phyloP scores from a whole-genome alignment of 2,888 invertebrate genomes.

The Heliconius cydno region DNA sequence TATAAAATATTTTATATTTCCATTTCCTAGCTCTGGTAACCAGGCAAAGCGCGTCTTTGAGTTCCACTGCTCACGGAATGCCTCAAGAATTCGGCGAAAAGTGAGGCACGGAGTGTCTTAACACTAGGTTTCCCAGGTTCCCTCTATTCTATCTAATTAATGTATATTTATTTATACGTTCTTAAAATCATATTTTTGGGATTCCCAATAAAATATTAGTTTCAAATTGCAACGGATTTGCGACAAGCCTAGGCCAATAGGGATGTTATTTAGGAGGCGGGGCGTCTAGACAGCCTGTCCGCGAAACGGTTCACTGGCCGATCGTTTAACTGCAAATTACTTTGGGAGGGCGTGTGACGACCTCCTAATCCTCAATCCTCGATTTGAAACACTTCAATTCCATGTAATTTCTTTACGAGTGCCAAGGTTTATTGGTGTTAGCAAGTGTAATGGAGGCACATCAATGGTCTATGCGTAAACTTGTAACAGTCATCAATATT shows the following conservation, averaged over 20 bases:
- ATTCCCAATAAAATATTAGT: neutral
- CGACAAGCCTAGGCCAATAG: constrained; percentile 29
- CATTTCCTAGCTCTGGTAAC: too few species aligned
- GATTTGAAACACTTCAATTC: constrained; percentile 16
- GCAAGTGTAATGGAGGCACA: neutral
- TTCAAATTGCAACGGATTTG: neutral
- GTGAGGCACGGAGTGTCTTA: too few species aligned
- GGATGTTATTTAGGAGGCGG: constrained; percentile 45
- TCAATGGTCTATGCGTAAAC: neutral
- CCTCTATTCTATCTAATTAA: too few species aligned
- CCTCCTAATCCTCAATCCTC: constrained; percentile 25
- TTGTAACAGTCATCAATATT: neutral
- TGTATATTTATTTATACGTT: too few species aligned
- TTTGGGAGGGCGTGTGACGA: constrained; percentile 36
- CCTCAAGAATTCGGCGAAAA: too few species aligned
- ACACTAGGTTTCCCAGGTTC: too few species aligned
- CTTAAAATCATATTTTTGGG: neutral
- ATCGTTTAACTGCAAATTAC: constrained; percentile 43
- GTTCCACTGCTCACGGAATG: too few species aligned
- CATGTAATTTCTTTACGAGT: neutral
- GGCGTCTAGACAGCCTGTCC: constrained; percentile 56
- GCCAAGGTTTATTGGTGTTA: neutral
- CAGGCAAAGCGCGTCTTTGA: too few species aligned
- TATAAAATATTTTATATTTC: too few species aligned
- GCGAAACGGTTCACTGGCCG: constrained; percentile 53